Evolutionary conservation across 2,797 vertebrate genomes (phyloP), one percentile per base, ranked within the genome.

Genomic region (Anguilla megastoma): DNA sequence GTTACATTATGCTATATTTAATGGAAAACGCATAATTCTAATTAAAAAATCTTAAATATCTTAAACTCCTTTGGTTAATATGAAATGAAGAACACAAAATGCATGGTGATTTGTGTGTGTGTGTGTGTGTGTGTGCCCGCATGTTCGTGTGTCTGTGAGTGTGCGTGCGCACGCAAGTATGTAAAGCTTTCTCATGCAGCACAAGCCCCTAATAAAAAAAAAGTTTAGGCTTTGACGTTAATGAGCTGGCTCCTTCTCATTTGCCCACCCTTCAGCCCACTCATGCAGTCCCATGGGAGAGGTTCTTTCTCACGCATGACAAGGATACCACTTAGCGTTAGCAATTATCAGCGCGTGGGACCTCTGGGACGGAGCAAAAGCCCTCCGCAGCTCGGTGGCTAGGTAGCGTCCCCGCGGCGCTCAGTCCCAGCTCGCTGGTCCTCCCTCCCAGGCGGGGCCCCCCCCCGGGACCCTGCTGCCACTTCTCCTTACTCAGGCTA

Each of bases 391-490:
- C 63, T 87, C 79, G 41, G 66, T 84, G 24, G 63, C 54, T 36
- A 45, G 63, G n/a, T 84, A 87, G 52, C 66, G 58, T 16, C 2
- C 84, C 87, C 88, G 50, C 85, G 71, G 89, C 88, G 87, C 84
- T 86, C 85, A 14, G 80, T 88, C 89, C 88, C n/a, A 27, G 74
- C 88, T 71, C 86, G 91, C 87, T 27, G 91, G 95, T 94, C 95
- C 94, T 96, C 94, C 92, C 90, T 91, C 93, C 93, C 95, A 93
- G 95, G 94, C 95, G 95, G 41, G n/a, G n/a, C n/a, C 41, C 95
- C 94, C 93, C 95, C 93, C 86, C 85, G 93, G 94, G 95, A 95
- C 91, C 91, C 89, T 80, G 91, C 93, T 96, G 96, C 96, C 96
- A 96, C 94, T 95, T 95, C 93, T 94, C 79, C 92, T 96, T 96